Conservation (phyloP, 2,797 vertebrate species). For the Poeciliopsis infans region DNA sequence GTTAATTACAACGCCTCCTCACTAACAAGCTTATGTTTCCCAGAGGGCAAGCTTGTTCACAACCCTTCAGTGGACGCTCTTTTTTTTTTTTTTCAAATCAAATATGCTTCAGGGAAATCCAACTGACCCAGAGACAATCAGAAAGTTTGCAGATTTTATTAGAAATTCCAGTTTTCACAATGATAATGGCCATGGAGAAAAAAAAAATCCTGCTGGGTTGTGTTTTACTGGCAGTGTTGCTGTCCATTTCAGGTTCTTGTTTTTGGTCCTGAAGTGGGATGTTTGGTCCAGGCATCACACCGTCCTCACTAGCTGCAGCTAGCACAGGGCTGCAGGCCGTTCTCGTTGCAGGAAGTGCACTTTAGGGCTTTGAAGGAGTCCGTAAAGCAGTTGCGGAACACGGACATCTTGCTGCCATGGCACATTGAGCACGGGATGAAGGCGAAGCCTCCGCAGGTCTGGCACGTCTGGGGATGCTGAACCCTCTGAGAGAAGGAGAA, state of each 20-base stretch:
- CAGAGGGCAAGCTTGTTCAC: constrained; percentile 29
- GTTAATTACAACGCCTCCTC: constrained; percentile 46
- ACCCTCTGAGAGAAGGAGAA: constrained; percentile 83
- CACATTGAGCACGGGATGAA: constrained; percentile 96
- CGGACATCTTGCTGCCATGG: constrained; percentile 99
- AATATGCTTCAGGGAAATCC: neutral
- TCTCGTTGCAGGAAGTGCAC: constrained; percentile 98
- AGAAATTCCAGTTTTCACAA: constrained; percentile 61
- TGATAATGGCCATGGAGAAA: constrained; percentile 68
- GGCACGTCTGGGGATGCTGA: constrained; percentile 91
- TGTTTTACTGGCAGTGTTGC: constrained; percentile 28
- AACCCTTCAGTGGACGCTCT: neutral
- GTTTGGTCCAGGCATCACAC: constrained; percentile 70
- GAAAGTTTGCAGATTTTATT: constrained; percentile 57
- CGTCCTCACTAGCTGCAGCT: constrained; percentile 84
- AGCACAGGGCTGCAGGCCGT: constrained; percentile 92
- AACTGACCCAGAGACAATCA: neutral
- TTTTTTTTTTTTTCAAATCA: neutral
- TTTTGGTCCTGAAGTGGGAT: constrained; percentile 25
- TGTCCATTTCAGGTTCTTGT: constrained; percentile 50
- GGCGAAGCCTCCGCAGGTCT: constrained; percentile 92
- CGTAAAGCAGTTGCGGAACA: constrained; percentile 97
- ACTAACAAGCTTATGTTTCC: constrained; percentile 54
- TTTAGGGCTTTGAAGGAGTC: constrained; percentile 99
- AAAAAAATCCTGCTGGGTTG: constrained; percentile 44